Conservation (phyloP, 2,888 invertebrate genomes). For the Slavum lentiscoides region DNA sequence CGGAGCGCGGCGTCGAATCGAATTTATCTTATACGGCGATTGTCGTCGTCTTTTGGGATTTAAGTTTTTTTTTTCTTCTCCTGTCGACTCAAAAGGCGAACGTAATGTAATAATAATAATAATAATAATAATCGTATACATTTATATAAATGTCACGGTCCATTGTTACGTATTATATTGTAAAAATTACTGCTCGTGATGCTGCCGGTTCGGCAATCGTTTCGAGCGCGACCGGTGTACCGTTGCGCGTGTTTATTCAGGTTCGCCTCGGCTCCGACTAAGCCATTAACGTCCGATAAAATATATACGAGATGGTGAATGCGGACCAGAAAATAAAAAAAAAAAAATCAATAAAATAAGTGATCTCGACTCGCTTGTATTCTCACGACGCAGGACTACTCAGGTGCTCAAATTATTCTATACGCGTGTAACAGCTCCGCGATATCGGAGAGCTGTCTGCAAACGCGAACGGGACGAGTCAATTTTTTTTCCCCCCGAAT, state of each 20-base stretch:
- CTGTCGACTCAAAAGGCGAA: constrained; percentile 39
- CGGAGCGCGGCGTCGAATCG: constrained; percentile 34
- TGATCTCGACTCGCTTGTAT: neutral
- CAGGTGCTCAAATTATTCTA: neutral
- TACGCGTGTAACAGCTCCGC: constrained; percentile 5
- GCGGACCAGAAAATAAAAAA: constrained; percentile 13
- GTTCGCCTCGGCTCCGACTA: neutral
- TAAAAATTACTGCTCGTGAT: no score
- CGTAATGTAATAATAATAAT: constrained; percentile 47
- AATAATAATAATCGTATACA: neutral
- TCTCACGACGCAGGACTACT: no score
- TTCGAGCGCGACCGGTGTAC: no score
- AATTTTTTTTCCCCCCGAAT: no score
- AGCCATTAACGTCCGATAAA: constrained; percentile 33
- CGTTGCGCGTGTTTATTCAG: constrained; percentile 33
- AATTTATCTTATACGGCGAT: constrained; percentile 4
- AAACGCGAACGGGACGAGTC: no score
- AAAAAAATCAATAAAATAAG: constrained; percentile 5
- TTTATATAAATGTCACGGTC: constrained; percentile 25
- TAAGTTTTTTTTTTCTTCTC: neutral
- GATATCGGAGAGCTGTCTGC: no score
- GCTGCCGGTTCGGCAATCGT: no score
- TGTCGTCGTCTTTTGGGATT: constrained; percentile 20
- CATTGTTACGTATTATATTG: constrained; percentile 18
- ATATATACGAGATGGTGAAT: neutral